Evolutionary conservation across 2,113 vertebrate genomes (phyloP).

Genomic region (Mus spicilegus): DNA sequence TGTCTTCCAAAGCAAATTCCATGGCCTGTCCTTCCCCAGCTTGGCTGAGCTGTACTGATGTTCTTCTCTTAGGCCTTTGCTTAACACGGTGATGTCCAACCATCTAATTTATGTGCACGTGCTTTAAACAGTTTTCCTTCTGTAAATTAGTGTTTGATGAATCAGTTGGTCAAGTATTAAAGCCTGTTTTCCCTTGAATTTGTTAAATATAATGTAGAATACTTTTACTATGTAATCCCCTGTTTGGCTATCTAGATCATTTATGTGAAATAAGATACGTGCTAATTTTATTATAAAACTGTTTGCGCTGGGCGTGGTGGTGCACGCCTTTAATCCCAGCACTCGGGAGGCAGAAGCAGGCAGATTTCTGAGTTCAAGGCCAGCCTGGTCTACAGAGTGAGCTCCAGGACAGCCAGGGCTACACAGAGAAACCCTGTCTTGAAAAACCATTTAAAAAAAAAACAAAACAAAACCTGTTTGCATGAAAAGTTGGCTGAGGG

Average conservation of each 20-base stretch:
- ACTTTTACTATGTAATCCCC: background rate
- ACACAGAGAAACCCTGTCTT: too few relatives aligned
- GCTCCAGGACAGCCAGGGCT: too few relatives aligned
- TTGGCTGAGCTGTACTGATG: background rate
- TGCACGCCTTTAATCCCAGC: too few relatives aligned
- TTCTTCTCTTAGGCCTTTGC: background rate
- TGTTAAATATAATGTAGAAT: background rate
- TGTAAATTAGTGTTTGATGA: background rate
- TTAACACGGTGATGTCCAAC: background rate
- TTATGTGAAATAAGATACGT: background rate
- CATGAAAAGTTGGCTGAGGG: background rate
- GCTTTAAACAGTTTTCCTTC: background rate
- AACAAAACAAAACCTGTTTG: background rate
- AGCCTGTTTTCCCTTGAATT: background rate
- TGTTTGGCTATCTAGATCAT: background rate
- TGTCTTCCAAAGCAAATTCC: background rate
- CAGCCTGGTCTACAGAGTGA: too few relatives aligned
- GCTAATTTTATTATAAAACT: conserved; percentile 41
- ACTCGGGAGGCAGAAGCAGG: too few relatives aligned
- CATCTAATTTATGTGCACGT: background rate
- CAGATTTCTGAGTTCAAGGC: too few relatives aligned
- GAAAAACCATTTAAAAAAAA: too few relatives aligned
- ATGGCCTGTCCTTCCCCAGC: background rate
- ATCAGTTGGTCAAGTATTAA: background rate
- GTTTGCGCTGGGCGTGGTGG: too few relatives aligned